Conservation (phyloP, 2,888 invertebrate species). For the Poecilus cupreus region DNA sequence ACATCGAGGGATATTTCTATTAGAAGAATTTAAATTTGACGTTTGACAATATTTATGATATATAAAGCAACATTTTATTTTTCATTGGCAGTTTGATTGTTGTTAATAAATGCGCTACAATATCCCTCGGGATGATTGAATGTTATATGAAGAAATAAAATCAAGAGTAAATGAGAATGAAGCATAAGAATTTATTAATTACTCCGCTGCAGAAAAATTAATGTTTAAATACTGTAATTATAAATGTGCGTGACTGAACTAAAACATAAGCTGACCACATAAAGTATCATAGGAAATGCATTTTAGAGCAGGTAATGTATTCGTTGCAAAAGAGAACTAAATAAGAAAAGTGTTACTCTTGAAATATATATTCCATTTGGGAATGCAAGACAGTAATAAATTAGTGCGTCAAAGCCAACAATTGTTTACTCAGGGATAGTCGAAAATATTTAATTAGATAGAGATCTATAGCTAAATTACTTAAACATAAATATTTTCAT, state of each 20-base stretch:
- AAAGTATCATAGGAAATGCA: background rate
- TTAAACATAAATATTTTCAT: too few species aligned
- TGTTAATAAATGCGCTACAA: background rate
- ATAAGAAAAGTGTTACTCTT: too few species aligned
- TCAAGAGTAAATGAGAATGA: background rate
- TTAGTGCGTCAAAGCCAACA: too few species aligned
- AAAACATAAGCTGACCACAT: background rate
- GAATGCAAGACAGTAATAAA: too few species aligned
- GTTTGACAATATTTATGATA: background rate
- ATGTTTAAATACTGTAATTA: constrained; percentile 12
- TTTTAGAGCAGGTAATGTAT: background rate
- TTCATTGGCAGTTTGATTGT: background rate
- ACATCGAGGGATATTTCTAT: background rate
- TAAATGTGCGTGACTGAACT: background rate
- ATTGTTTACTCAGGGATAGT: too few species aligned
- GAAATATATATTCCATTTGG: too few species aligned
- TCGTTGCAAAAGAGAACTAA: background rate
- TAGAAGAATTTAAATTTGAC: background rate
- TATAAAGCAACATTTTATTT: background rate
- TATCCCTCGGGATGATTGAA: background rate
- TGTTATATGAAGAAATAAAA: background rate
- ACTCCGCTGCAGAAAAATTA: background rate
- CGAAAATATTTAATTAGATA: too few species aligned
- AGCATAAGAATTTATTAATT: constrained; percentile 13
- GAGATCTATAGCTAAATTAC: too few species aligned